phyloP scores from a whole-genome alignment of 2,797 vertebrate genomes.

The Cyclopterus lumpus region DNA sequence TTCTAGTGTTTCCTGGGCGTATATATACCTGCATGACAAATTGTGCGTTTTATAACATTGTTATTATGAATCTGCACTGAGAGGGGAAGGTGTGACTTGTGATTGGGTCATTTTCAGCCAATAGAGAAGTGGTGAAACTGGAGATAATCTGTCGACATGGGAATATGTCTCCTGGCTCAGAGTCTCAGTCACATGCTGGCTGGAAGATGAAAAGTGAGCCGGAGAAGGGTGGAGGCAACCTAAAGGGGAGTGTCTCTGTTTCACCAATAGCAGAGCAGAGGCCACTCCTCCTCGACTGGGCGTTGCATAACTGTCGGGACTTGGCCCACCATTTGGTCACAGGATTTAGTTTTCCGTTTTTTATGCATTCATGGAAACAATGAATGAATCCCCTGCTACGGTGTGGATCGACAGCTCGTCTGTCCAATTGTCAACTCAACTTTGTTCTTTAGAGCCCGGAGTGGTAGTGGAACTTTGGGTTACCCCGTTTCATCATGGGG shows the following conservation, averaged over 20 bases:
- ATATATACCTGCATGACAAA: not conserved
- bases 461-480: slow-evolving; percentile 7
- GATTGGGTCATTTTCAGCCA: slow-evolving; percentile 50
- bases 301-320: slow-evolving; percentile 58
- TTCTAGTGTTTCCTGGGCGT: not conserved
- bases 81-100: slow-evolving; percentile 16
- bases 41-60: slow-evolving; percentile 20
- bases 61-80: not conserved
- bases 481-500: not conserved
- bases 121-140: slow-evolving; percentile 28
- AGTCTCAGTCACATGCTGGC: slow-evolving; percentile 61
- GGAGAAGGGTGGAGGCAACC: slow-evolving; percentile 14
- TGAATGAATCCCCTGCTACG: slow-evolving; percentile 44
- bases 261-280: slow-evolving; percentile 61
- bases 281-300: slow-evolving; percentile 19
- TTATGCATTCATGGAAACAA: slow-evolving; percentile 62
- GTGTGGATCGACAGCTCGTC: slow-evolving; percentile 24
- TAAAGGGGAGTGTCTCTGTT: slow-evolving; percentile 50
- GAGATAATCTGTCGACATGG: slow-evolving; percentile 16
- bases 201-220: slow-evolving; percentile 33
- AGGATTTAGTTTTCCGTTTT: slow-evolving; percentile 56
- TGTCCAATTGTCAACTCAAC: slow-evolving; percentile 17
- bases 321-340: slow-evolving; percentile 45
- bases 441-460: not conserved
- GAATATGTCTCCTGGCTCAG: slow-evolving; percentile 15